These are phyloP conservation scores for Ctenopoma multispine DNA, from an alignment of 2,797 vertebrate species.

Conservation along the genomic window DNA sequence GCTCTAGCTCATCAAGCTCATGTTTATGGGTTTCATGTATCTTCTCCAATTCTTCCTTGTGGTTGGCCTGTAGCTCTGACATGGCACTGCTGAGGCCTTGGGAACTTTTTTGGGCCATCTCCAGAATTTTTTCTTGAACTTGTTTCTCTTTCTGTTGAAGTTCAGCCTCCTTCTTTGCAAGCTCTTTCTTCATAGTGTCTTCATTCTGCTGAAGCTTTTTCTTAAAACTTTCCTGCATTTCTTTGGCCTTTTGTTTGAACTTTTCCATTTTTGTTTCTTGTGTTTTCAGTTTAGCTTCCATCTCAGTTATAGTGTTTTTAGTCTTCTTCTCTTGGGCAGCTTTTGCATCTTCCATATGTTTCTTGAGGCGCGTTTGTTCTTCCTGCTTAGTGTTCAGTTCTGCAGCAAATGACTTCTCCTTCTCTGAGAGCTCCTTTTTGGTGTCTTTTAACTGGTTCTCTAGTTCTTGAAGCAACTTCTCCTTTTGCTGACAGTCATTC, in stretches of 20 bases:
- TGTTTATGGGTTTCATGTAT: constrained; percentile 80
- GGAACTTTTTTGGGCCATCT: constrained; percentile 91
- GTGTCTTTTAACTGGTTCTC: constrained; percentile 79
- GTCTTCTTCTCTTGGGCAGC: constrained; percentile 84
- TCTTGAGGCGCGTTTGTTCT: constrained; percentile 81
- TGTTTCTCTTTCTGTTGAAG: constrained; percentile 91
- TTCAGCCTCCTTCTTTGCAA: constrained; percentile 89
- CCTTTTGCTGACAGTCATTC: constrained; percentile 80
- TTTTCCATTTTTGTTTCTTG: constrained; percentile 93
- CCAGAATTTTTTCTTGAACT: constrained; percentile 90
- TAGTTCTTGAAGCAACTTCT: constrained; percentile 80
- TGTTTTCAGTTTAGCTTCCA: constrained; percentile 89
- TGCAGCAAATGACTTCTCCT: constrained; percentile 80
- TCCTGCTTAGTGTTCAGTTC: constrained; percentile 80
- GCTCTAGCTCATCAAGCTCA: constrained; percentile 80
- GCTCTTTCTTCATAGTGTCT: constrained; percentile 88
- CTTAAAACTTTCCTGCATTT: constrained; percentile 91
- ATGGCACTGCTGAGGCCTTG: constrained; percentile 87
- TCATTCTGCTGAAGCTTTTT: constrained; percentile 92
- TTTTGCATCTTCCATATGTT: constrained; percentile 83
- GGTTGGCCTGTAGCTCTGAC: constrained; percentile 89
- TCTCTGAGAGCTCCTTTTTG: constrained; percentile 81
- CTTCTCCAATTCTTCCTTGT: constrained; percentile 89
- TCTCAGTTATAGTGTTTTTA: constrained; percentile 81
- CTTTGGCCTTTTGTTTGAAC: constrained; percentile 90